Evolutionary conservation across 1,140 invertebrate genomes (phyloP), one percentile per base, ranked within the genome.

Genomic region (Sitophilus oryzae): DNA sequence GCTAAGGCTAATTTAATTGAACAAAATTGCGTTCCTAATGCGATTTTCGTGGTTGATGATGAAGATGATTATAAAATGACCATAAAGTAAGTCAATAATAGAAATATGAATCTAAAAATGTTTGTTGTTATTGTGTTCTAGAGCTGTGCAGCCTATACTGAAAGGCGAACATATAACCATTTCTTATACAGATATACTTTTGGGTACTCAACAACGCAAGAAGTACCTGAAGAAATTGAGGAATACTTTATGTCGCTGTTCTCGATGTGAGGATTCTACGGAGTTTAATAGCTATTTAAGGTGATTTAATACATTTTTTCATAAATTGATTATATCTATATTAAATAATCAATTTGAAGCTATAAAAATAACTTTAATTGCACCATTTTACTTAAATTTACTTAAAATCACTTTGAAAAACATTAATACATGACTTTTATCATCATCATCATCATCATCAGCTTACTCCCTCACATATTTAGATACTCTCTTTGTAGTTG

Each of bases 1-100:
- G 72, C 79, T 0, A 77, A 71, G 10, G 77, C 77, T 0, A 77
- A 79, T 18, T 79, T 85, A 73, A 73, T 83, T 57, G 76, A 80
- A 22, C 83, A 86, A 63, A 77, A 79, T 58, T 86, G 82, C 56
- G 75, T 74, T 42, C 77, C 82, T 8, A 85, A 85, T 63, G 79
- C 82, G 9, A 71, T 76, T 23, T 79, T 82, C 22, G 48, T 22
- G 63, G 76, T 81, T 34, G 79, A 80, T 49, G 52, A 76, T 14
- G 74, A 73, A 16, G 68, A 76, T 46, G 43, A 59, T 19, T 61
- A 52, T 42, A 54, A 50, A 40, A 60, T 67, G 14, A 65, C 53
- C 40, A 51, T 67, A 16, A 59, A 79, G 50, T 46, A 53, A 38
- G 15, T 45, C 36, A 20, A 16, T 20, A 38, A n/a, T 4, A 4